Base-by-base conservation (phyloP, 2,888 invertebrate genomes). In the Drosophila pegasa region DNA sequence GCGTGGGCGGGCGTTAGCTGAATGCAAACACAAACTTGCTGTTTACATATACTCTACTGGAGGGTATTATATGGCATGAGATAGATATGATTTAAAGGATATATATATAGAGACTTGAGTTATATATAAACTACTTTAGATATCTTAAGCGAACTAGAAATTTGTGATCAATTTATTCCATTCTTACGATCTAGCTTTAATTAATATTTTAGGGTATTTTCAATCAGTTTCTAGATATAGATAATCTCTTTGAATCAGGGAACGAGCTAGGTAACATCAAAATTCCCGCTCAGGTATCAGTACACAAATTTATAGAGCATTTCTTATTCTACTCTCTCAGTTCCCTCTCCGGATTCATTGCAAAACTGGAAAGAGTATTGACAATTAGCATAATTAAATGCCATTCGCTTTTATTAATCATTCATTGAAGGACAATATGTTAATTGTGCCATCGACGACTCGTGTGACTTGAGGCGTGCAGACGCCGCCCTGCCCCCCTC, bases 301-400 rank as follows among this genome's bases (percentile, higher is more conserved):
- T n/a, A n/a, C n/a, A n/a, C n/a, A n/a, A n/a, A n/a, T n/a, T n/a
- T n/a, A n/a, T n/a, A 18, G 27, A 18, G 31, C 31, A 48, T 14
- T 48, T 9, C 3, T 1, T 48, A 20, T 48, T 50, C 16, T 7
- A 3, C 31, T 25, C 2, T 25, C 2, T 2, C 22, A 31, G 4
- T 48, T 31, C 7, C 8, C 9, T 14, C 9, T 14, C 20, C 16
- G 6, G 7, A 7, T 33, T 50, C 20, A 22, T 71, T 56, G 67
- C 22, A 45, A 48, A 50, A 35, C 29, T 69, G 45, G 38, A 40
- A 62, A 56, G 55, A 33, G 59, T 54, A 40, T 40, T 40, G 9
- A 5, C 35, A 78, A 76, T 76, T 73, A 70, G 43, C 78, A 78
- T 74, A 74, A 70, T 63, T 63, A 38, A 62, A 69, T 57, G 41